Percentiles rank a stretch among this genome's conserved stretches.
Conservation (phyloP, 2,888 invertebrate species). For the Drosophila hawaiiensis region DNA sequence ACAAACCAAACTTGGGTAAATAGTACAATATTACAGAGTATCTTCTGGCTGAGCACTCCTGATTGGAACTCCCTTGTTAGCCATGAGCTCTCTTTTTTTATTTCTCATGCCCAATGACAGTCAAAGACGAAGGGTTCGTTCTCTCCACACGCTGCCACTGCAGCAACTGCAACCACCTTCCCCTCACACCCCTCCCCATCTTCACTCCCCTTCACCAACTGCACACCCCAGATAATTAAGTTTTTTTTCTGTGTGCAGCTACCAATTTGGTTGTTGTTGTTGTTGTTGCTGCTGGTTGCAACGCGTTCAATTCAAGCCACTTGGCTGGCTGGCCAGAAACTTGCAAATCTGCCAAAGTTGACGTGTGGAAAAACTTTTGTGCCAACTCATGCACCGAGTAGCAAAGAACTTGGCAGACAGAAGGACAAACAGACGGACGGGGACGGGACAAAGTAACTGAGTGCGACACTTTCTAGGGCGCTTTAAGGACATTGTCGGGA, state of each 20-base stretch:
- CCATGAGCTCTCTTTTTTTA: conserved; percentile 36
- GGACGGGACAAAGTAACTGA: conserved; percentile 11
- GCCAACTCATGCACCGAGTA: conserved; percentile 47
- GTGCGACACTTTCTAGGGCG: conserved; percentile 48
- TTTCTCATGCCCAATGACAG: conserved; percentile 50
- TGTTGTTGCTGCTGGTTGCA: conserved; percentile 4
- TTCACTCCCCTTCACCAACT: not conserved
- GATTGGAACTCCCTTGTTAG: conserved; percentile 9
- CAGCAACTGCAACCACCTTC: conserved; percentile 9
- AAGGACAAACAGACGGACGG: conserved; percentile 12
- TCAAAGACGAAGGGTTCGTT: conserved; percentile 27
- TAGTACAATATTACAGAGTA: not conserved
- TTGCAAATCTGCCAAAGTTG: conserved; percentile 43
- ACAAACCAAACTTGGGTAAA: not conserved
- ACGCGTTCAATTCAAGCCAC: conserved; percentile 23
- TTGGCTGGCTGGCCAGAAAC: conserved; percentile 27
- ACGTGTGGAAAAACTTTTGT: conserved; percentile 55
- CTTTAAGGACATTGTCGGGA: conserved; percentile 39
- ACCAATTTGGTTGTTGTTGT: conserved; percentile 17
- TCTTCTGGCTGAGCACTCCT: not conserved
- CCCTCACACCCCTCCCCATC: not conserved
- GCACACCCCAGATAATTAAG: conserved; percentile 51
- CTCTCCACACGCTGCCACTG: not conserved
- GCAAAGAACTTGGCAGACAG: conserved; percentile 51
- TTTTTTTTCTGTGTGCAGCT: conserved; percentile 27